Conservation (phyloP, 2,797 vertebrate species). For the Galagoides demidoff region DNA sequence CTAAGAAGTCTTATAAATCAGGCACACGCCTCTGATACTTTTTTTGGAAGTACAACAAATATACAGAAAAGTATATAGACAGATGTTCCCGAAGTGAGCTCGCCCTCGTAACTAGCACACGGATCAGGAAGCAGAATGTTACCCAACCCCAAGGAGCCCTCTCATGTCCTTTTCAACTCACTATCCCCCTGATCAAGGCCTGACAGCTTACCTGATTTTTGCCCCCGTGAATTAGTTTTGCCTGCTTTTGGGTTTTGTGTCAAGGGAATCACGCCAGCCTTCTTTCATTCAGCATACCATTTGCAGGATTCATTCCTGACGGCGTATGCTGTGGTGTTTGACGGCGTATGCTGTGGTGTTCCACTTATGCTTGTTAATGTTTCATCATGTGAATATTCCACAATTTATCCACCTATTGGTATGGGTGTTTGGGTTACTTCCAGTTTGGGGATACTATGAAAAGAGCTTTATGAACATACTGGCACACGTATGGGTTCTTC, state of each 20-base stretch:
- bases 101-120: not conserved
- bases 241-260: not conserved
- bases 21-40: not conserved
- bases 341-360: accelerated
- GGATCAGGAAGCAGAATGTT: not conserved
- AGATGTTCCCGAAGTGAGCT: not conserved
- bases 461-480: not conserved
- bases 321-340: accelerated
- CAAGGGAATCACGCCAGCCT: not conserved
- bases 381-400: not conserved
- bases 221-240: not conserved
- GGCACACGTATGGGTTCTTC: not conserved
- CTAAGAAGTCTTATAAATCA: not conserved
- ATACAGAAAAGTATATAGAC: too few relatives aligned
- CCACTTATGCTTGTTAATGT: not conserved
- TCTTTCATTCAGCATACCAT: not conserved
- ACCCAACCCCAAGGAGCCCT: too few relatives aligned
- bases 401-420: not conserved
- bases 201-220: not conserved
- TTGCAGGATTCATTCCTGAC: not conserved
- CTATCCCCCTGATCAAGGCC: not conserved
- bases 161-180: accelerated
- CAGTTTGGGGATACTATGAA: not conserved
- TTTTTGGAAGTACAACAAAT: not conserved
- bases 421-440: not conserved